Evolutionary conservation across 2,797 vertebrate genomes (phyloP).

Genomic region (Pseudocheirus occidentalis): DNA sequence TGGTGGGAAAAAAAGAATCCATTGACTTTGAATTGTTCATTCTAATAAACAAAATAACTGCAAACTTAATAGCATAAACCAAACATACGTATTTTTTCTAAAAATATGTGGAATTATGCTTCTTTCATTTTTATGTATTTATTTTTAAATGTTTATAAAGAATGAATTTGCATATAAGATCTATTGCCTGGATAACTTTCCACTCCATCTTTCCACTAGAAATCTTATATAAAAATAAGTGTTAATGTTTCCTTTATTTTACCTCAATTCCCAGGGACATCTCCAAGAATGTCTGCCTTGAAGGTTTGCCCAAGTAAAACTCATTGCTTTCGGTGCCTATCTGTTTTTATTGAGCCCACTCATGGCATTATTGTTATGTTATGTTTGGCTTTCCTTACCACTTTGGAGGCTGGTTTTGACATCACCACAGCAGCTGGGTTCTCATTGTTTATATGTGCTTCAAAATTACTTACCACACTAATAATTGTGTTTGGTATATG

Average conservation of each 20-base stretch:
- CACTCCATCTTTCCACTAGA: neutral
- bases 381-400: neutral
- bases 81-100: neutral
- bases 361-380: neutral
- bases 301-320: constrained; percentile 1
- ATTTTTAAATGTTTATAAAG: constrained; percentile 37
- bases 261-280: neutral
- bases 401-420: neutral
- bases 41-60: neutral
- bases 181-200: neutral
- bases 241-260: no score
- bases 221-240: neutral
- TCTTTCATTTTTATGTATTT: constrained; percentile 40
- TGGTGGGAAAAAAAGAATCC: no score
- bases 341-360: neutral
- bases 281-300: neutral
- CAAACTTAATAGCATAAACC: neutral
- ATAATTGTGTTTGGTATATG: neutral
- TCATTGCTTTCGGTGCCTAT: neutral
- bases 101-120: neutral
- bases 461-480: neutral
- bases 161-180: neutral
- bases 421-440: neutral
- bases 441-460: constrained; percentile 17
- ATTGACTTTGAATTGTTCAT: neutral